Evolutionary conservation across 2,113 vertebrate genomes (phyloP).

Genomic region (Eonycteris spelaea): DNA sequence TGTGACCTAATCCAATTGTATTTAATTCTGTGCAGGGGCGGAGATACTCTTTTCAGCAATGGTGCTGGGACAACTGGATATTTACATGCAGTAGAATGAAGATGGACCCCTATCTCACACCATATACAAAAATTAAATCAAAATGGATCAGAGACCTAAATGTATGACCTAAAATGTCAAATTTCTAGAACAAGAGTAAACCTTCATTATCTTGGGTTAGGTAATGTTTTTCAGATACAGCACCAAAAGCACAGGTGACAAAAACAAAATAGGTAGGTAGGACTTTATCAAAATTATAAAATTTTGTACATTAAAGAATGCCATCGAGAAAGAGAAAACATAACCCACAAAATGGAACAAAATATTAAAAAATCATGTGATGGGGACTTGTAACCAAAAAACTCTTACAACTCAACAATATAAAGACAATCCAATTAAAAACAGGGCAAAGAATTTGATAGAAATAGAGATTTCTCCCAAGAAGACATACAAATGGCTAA

Average conservation of each 20-base stretch:
- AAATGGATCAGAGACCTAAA: slow-evolving; percentile 2
- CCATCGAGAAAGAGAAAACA: slow-evolving; percentile 10
- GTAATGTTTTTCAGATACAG: not conserved
- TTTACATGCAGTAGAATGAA: not conserved
- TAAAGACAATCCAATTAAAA: not conserved
- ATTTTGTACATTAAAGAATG: not conserved
- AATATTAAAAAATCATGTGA: not conserved
- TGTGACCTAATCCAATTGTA: not conserved
- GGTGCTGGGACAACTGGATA: not conserved
- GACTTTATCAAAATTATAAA: not conserved
- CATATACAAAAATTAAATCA: slow-evolving; percentile 20
- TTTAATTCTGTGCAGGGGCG: not conserved
- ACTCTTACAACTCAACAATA: slow-evolving; percentile 8
- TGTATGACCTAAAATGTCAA: not conserved
- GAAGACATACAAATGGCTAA: not conserved
- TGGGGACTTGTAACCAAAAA: not conserved
- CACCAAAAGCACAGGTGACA: not conserved
- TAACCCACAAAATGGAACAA: not conserved
- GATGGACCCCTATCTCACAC: not conserved
- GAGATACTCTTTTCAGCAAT: not conserved
- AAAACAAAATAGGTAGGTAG: not conserved
- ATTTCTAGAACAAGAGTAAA: not conserved
- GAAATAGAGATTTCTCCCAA: not conserved
- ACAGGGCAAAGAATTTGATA: not conserved
- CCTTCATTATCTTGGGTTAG: not conserved